Evolutionary conservation across 2,113 vertebrate species (phyloP).

Genomic region (Myxocyprinus asiaticus): DNA sequence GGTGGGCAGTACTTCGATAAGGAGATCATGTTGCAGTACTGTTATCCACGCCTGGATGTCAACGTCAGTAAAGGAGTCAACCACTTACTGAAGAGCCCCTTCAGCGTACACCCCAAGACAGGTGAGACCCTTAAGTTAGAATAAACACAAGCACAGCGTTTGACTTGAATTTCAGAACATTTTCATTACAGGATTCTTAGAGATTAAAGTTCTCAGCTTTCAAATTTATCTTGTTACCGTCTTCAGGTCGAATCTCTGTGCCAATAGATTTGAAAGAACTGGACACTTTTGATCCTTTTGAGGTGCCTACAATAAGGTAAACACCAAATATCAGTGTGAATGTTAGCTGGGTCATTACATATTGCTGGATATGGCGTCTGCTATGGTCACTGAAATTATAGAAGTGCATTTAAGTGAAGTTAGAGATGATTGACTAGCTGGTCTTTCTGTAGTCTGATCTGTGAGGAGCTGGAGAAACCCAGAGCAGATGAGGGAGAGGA

Average conservation of each 20-base stretch:
- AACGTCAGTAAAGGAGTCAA: conserved; percentile 95
- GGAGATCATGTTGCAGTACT: conserved; percentile 95
- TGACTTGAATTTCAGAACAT: no score
- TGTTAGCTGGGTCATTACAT: background rate
- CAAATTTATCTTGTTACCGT: background rate
- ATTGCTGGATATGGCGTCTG: background rate
- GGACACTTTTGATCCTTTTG: conserved; percentile 87
- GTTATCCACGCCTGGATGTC: conserved; percentile 92
- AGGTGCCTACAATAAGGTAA: conserved; percentile 92
- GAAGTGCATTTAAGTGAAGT: no score
- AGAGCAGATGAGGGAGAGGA: conserved; percentile 64
- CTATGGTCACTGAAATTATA: background rate
- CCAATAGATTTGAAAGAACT: conserved; percentile 86
- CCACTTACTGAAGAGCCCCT: conserved; percentile 95
- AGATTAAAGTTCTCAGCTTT: no score
- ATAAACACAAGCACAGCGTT: background rate
- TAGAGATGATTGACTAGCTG: no score
- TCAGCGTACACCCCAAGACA: conserved; percentile 96
- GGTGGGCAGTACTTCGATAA: conserved; percentile 68
- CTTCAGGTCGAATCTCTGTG: conserved; percentile 88
- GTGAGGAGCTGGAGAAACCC: conserved; percentile 82
- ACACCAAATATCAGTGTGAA: background rate
- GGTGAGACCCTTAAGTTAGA: conserved; percentile 65
- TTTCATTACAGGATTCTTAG: no score
- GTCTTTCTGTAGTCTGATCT: conserved; percentile 74